Evolutionary conservation across 2,797 vertebrate genomes (phyloP).

Genomic region (Cynodonichthys magdalenae): DNA sequence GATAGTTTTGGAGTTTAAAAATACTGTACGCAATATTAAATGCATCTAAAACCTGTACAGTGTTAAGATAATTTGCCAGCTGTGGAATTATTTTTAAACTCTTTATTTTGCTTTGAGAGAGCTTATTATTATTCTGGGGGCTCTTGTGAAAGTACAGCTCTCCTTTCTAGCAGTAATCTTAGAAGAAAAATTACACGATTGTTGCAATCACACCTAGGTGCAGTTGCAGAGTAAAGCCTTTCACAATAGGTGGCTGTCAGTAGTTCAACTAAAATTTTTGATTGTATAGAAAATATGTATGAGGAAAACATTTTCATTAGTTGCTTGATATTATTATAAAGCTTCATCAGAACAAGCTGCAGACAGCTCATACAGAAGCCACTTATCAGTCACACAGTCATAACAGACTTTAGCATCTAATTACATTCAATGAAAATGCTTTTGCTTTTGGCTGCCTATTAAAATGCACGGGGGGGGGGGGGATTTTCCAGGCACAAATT

Average conservation of each 20-base stretch:
- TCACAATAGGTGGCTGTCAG: constrained; percentile 28
- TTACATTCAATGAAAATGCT: neutral
- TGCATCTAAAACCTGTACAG: neutral
- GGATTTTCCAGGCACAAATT: no score
- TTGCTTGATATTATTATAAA: constrained; percentile 3
- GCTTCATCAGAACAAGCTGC: constrained; percentile 2
- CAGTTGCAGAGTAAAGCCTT: constrained; percentile 30
- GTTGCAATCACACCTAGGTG: constrained; percentile 45
- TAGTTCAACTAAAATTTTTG: constrained; percentile 38
- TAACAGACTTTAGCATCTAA: neutral
- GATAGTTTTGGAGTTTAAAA: neutral
- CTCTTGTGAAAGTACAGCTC: constrained; percentile 19
- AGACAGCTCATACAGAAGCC: neutral
- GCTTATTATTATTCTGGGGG: constrained; percentile 22
- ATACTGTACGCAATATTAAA: neutral
- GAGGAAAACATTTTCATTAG: neutral
- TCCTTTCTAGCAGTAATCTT: constrained; percentile 33
- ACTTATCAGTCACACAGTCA: neutral
- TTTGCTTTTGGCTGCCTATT: neutral
- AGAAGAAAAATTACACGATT: constrained; percentile 55
- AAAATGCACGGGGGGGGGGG: no score
- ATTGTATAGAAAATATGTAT: constrained; percentile 12
- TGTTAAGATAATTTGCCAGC: no score
- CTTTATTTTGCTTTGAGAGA: constrained; percentile 21
- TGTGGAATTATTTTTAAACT: neutral